phyloP scores from a whole-genome alignment of 2,888 invertebrate species.

The Oithona nana region DNA sequence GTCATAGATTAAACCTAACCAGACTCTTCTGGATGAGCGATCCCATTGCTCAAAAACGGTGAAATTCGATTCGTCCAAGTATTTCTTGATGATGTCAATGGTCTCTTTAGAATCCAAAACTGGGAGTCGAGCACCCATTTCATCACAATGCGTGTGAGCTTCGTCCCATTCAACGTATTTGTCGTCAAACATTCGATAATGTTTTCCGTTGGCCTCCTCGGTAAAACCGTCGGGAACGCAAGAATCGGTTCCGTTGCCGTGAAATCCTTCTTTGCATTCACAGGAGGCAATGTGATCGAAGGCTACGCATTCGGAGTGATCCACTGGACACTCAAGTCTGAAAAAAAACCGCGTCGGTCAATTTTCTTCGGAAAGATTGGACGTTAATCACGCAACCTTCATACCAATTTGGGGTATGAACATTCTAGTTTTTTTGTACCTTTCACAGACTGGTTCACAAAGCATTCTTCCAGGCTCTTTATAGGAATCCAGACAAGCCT shows the following conservation, averaged over 20 bases:
- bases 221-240: conserved; percentile 14
- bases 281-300: conserved; percentile 4
- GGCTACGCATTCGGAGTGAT: conserved; percentile 11
- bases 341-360: conserved; percentile 33
- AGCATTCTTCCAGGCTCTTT: background rate
- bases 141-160: conserved; percentile 9
- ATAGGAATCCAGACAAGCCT: conserved; percentile 10
- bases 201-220: conserved; percentile 12
- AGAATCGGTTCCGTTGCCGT: conserved; percentile 15
- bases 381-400: conserved; percentile 30
- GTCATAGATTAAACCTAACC: conserved; percentile 8
- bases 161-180: conserved; percentile 12
- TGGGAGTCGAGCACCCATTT: conserved; percentile 15
- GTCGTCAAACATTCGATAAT: conserved; percentile 16
- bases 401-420: too few species aligned
- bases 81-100: conserved; percentile 13
- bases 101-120: conserved; percentile 10
- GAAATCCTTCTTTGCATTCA: conserved; percentile 15
- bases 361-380: conserved; percentile 42
- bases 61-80: conserved; percentile 14
- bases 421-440: too few species aligned
- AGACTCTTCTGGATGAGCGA: conserved; percentile 12
- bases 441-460: conserved; percentile 12
- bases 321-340: conserved; percentile 5
- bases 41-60: conserved; percentile 18